A percentile compares a stretch with the other conserved stretches of the same genome.
These are phyloP conservation scores for Nephrocerus scutellatus DNA, from an alignment of 2,888 invertebrate genomes.

Conservation along the genomic window DNA sequence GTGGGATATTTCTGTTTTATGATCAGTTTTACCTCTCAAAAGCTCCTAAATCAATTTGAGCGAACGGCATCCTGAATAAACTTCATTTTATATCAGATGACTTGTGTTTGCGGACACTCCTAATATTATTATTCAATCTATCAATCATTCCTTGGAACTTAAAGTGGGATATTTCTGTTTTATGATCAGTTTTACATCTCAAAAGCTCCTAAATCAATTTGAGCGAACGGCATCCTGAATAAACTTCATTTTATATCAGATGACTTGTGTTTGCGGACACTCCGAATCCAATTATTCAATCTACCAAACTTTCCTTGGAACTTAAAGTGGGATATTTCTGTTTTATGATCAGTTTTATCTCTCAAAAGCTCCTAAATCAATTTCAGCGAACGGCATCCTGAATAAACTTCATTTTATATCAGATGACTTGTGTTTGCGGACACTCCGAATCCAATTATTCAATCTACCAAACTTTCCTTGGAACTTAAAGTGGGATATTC, in stretches of 20 bases:
- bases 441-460: not conserved
- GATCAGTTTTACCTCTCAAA: slow-evolving; percentile 22
- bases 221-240: slow-evolving; percentile 19
- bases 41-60: slow-evolving; percentile 14
- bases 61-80: slow-evolving; percentile 20
- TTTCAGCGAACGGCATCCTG: slow-evolving; percentile 18
- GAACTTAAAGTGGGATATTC: slow-evolving; percentile 20
- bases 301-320: too few species aligned
- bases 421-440: slow-evolving; percentile 20
- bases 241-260: slow-evolving; percentile 19
- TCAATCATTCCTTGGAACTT: too few species aligned
- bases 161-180: slow-evolving; percentile 18
- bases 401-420: slow-evolving; percentile 18
- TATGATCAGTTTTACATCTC: slow-evolving; percentile 15
- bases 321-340: slow-evolving; percentile 18
- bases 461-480: too few species aligned
- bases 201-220: slow-evolving; percentile 16
- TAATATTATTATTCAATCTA: too few species aligned
- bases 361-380: slow-evolving; percentile 18
- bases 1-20: slow-evolving; percentile 20
- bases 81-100: slow-evolving; percentile 19
- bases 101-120: slow-evolving; percentile 18
- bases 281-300: too few species aligned
- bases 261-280: slow-evolving; percentile 19
- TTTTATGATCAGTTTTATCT: slow-evolving; percentile 12